Evolutionary conservation across 2,113 vertebrate species (phyloP), one percentile per base, ranked within the genome.

Genomic region (Coregonus clupeaformis): DNA sequence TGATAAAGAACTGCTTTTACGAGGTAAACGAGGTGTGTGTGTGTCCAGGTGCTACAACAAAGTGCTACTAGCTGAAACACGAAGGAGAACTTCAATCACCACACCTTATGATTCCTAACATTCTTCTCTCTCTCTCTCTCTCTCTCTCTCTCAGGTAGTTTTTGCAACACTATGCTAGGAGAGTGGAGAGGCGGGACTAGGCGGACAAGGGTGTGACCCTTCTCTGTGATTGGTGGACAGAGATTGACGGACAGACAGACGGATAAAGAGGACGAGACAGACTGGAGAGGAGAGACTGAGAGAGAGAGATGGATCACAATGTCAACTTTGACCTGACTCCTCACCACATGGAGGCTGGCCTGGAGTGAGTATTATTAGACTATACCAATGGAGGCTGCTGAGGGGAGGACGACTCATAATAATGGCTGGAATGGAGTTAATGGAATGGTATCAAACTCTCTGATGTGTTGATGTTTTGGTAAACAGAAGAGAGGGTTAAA

Each of bases 291-390:
- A 27, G 27, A 1, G 24, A 64, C 29, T 18, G 67, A 6, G 67
- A 55, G 49, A 71, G n/a, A 82, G 52, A 89, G 68, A 83, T 92
- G 90, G 85, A 89, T 60, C 86, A 12, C 14, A 87, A 65, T 12
- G 86, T 90, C 12, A 82, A 74, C 83, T 90, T 90, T 64, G 84
- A 91, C 71, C 45, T 80, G 22, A 73, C 63, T 29, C 57, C 67
- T 25, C 67, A 72, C 5, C 71, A 82, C 32, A 11, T 85, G 55
- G 91, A 91, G 67, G 69, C 73, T 13, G 86, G 75, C 55, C 32
- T 90, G 3, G 91, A 92, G 93, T 94, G 75, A 92, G 92, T 90
- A 18, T 64, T 22, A n/a, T 20, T 4, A n/a, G 1, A 22, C 11
- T 32, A 42, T 42, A 42, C 9, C 36, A 36, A 7, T 0, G 36